Base-by-base conservation (phyloP, 2,113 vertebrate genomes). In the Catagonus wagneri region DNA sequence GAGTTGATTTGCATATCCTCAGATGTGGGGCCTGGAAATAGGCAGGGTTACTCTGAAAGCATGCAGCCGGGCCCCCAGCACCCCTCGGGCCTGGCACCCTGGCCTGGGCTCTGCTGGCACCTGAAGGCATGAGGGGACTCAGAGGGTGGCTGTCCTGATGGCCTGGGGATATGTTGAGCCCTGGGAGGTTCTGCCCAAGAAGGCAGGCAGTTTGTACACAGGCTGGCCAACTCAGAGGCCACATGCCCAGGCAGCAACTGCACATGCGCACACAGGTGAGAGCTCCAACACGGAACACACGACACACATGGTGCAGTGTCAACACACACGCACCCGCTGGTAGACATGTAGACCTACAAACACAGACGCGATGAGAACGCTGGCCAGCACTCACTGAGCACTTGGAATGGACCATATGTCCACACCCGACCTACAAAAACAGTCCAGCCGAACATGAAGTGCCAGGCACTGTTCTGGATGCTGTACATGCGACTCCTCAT, bases 1-100 rank as follows among this genome's bases (percentile, higher is more conserved):
- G 97, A 94, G 84, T 89, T 39, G 56, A 97, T 98, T 94, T 98
- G 98, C 98, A 98, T 96, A 96, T 72, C 89, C 72, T 98, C 74
- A 96, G 83, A 97, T 85, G 81, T 80, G 89, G n/a, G 92, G 80
- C 96, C 89, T 95, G 68, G 90, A 71, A 95, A 74, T 0, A 80
- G 92, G 61, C 95, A 97, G 96, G 87, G 75, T 56, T 58, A 52
- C 4, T 7, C 27, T 0, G 63, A 89, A 56, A 83, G 66, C 36
- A 79, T 22, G 19, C 44, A 1, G 4, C 22, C 23, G 36, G 23
- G 32, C 68, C 52, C 66, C 32, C 1, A 16, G n/a, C 34, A 83
- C 19, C 75, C 52, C n/a, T 78, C 22, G 76, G 81, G 54, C 68
- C 95, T 54, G n/a, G 56, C 25, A 76, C 83, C 44, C 75, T 85